Evolutionary conservation across 2,797 vertebrate genomes (phyloP), one percentile per base, ranked within the genome.

Genomic region (Urophycis tenuis): DNA sequence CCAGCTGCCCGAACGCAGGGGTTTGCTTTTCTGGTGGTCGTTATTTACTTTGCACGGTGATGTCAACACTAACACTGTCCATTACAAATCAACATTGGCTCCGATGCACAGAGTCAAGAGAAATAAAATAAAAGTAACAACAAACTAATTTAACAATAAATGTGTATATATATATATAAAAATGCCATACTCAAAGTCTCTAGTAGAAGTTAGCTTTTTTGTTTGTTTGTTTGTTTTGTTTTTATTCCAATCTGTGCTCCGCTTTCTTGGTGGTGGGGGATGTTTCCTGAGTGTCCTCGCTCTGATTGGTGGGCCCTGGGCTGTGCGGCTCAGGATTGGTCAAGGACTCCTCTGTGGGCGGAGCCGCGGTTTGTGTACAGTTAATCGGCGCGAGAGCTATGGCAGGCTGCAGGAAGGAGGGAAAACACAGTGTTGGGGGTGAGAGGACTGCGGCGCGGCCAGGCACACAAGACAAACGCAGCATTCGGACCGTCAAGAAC

Each of bases 311-410:
- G 22, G 85, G 74, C 12, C 92, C 85, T 11, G 90, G 76, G 0
- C 72, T 14, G 0, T 91, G 86, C 10, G 82, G 78, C 19, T 94
- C 88, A 0, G 83, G 80, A 79, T 84, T 88, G 76, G 83, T 83
- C 19, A 81, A 77, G 25, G 91, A 82, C 69, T 87, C 87, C 1
- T 93, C 87, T 9, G 82, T 75, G 78, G 85, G 84, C 0, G 85
- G 90, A 12, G 85, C 92, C 0, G 91, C 86, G 0, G 88, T 89
- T 86, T 93, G 89, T 77, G 92, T 92, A 76, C 93, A 93, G 88
- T 87, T 91, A 78, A 94, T 91, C 0, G 95, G 91, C 34, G 92
- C 86, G 33, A 95, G 91, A n/a, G 89, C 91, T 90, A 97, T 88
- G 2, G 95, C 89, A 87, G 95, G 91, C 88, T 92, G 90, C 84